Base-by-base conservation (phyloP, 1,140 invertebrate genomes). In the Drosophila pachea region DNA sequence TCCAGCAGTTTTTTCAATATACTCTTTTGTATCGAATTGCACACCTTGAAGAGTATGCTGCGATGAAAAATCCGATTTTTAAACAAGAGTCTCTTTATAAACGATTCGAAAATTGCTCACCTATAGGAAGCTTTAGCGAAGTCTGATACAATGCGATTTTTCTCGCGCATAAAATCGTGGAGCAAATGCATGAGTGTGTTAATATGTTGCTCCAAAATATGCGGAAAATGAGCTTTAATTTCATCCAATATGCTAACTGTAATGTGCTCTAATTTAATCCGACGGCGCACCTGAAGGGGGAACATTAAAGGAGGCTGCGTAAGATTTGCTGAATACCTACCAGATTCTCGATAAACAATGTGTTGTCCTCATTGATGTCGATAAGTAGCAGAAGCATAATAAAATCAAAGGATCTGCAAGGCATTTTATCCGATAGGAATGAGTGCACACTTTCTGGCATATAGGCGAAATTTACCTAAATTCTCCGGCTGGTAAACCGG, bases 341-440 rank as follows among this genome's bases (percentile, higher is more conserved):
- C 43, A 90, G 77, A 52, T 78, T 86, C 65, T 90, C 89, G 32
- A 91, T 87, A 36, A 77, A 81, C 38, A 82, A 59, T 8, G 89
- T 89, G 48, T 89, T 87, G 32, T 86, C 78, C 63, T 90, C 89
- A 29, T 84, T 79, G 7, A 82, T 79, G 7, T 88, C 72, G 59
- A 90, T 89, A 1, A 91, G 67, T 73, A 90, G 74, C 36, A 91
- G 71, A 16, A 91, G 53, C 54, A 91, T 73, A 9, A 91, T 65
- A 9, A 90, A 76, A 74, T 91, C 90, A 7, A 91, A 81, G 0
- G 90, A 84, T 63, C 90, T 91, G 48, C 32, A 63, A 54, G 43
- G 9, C 7, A 5, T 22, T 29, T 33, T 33, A 45, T 69, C n/a
- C 68, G 52, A 33, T 50, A 14, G 33, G 45, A 55, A 38, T 40